Base-by-base conservation (phyloP, 2,888 invertebrate genomes). In the Panorpa germanica region DNA sequence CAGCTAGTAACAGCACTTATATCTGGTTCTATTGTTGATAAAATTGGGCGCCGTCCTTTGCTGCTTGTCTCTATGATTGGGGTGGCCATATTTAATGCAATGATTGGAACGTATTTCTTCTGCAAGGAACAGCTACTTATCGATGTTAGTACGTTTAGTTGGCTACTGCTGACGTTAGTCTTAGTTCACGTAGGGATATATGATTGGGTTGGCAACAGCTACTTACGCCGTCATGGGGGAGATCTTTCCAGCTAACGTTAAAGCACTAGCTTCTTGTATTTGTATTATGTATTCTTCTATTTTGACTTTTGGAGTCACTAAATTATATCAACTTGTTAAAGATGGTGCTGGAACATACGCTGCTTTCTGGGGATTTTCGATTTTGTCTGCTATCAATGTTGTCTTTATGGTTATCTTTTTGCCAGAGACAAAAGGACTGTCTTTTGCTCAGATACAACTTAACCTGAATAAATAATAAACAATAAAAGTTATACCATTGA, bases 151-250 rank as follows among this genome's bases (percentile, higher is more conserved):
- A 51, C 50, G 33, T 40, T 65, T 33, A 55, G 52, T 31, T 64
- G 64, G 59, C 52, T 70, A 44, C 69, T 69, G 35, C 53, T 67
- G 32, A 51, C 59, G 38, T 63, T 65, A 41, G 56, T 70, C 43
- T 61, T 66, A 17, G 53, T 61, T 37, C 69, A 65, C 52, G 65
- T 68, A 50, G 62, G 62, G 63, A 19, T 69, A 67, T 34, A 63
- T 65, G 3, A 55, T 70, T 43, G 69, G 69, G 10, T 57, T 68
- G 44, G 69, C 69, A 2, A 67, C 68, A 4, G 57, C 70, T 39
- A 68, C 69, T 17, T 70, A 66, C 43, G 62, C 68, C 21, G 60
- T 69, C 28, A 61, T 67, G 24, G 65, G 66, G 3, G 70, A 71
- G 49, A 57, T 71, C 43, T 67, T 74, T 45, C 65, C 74, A 23